phyloP scores from a whole-genome alignment of 1,140 invertebrate genomes.

The Bombus soroeensis region DNA sequence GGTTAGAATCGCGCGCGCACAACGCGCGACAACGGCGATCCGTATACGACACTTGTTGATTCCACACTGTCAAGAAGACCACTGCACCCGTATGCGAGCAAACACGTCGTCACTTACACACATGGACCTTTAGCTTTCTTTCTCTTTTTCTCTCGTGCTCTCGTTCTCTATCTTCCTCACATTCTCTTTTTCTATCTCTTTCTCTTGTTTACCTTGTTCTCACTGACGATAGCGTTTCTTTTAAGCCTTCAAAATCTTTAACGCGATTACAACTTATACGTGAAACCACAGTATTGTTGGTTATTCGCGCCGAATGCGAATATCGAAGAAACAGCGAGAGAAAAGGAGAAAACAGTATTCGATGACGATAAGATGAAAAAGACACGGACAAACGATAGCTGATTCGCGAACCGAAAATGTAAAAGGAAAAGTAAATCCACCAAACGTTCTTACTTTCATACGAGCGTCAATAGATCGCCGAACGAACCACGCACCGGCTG shows the following conservation, averaged over 20 bases:
- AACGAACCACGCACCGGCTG: constrained; percentile 41
- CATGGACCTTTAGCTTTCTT: constrained; percentile 34
- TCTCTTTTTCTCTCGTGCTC: constrained; percentile 2
- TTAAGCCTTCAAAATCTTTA: constrained; percentile 28
- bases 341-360: background rate
- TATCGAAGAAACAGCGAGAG: background rate
- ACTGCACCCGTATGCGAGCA: constrained; percentile 35
- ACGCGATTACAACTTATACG: constrained; percentile 28
- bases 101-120: constrained; percentile 40
- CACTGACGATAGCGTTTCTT: constrained; percentile 39
- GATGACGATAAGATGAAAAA: background rate
- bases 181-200: constrained; percentile 29
- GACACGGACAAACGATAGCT: background rate
- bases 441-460: constrained; percentile 3
- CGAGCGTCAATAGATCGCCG: constrained; percentile 38
- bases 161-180: constrained; percentile 1
- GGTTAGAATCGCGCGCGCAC: constrained; percentile 55
- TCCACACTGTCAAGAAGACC: constrained; percentile 62
- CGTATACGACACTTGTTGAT: constrained; percentile 74
- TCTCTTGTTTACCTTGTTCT: constrained; percentile 14
- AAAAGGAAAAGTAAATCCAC: constrained; percentile 23
- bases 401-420: constrained; percentile 2
- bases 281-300: background rate
- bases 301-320: background rate
- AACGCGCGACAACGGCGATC: constrained; percentile 44